These are phyloP conservation scores for Lepisosteus osseus DNA, from an alignment of 2,113 vertebrate species.

Conservation along the genomic window DNA sequence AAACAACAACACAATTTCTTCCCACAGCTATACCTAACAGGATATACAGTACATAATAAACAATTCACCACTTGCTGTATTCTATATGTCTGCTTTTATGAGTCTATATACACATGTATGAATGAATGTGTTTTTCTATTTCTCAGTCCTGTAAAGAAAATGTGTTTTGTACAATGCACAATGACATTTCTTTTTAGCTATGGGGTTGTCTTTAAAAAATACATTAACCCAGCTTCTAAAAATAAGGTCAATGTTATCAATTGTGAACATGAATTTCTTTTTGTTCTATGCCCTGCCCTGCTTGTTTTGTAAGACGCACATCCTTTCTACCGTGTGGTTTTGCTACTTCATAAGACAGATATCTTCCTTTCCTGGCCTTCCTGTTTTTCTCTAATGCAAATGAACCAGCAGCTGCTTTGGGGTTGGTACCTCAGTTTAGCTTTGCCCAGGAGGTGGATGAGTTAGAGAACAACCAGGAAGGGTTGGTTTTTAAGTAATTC, in stretches of 20 bases:
- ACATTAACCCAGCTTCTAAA: slow-evolving; percentile 30
- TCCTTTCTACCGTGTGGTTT: slow-evolving; percentile 29
- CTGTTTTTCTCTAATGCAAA: slow-evolving; percentile 25
- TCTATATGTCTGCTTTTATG: too few species aligned
- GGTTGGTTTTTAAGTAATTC: neutral
- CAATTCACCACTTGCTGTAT: too few species aligned
- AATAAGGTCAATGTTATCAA: slow-evolving; percentile 41
- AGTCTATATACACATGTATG: too few species aligned
- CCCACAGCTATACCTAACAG: too few species aligned
- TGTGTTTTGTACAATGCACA: too few species aligned
- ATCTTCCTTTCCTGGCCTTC: slow-evolving; percentile 25
- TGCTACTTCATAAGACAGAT: slow-evolving; percentile 40
- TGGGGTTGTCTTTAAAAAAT: too few species aligned
- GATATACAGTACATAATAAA: too few species aligned
- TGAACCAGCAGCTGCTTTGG: slow-evolving; percentile 22
- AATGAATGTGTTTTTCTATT: too few species aligned
- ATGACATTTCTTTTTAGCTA: too few species aligned
- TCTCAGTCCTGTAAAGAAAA: too few species aligned
- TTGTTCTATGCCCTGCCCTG: slow-evolving; percentile 3
- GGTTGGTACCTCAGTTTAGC: slow-evolving; percentile 12
- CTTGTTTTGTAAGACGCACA: slow-evolving; percentile 4
- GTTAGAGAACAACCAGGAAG: neutral
- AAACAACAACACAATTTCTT: too few species aligned
- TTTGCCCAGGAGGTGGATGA: neutral
- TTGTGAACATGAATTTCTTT: slow-evolving; percentile 14